Percentiles rank a stretch among this genome's conserved stretches.
These are phyloP conservation scores for Neogobius melanostomus DNA, from an alignment of 2,113 vertebrate species.

Conservation along the genomic window DNA sequence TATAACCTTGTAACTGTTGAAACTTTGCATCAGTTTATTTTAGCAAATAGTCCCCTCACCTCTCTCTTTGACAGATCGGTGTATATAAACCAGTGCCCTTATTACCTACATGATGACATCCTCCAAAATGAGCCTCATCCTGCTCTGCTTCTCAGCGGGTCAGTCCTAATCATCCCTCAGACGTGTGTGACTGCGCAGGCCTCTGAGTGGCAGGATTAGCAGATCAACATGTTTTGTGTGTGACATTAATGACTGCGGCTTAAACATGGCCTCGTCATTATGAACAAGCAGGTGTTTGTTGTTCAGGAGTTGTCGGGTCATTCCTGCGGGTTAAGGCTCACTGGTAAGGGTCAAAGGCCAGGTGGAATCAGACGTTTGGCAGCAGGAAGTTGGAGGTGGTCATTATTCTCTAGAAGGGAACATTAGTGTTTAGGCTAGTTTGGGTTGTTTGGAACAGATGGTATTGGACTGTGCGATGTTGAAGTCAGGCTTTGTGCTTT, in stretches of 20 bases:
- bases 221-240: constrained; percentile 43
- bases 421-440: constrained; percentile 37
- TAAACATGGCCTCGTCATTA: constrained; percentile 11
- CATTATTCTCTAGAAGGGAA: constrained; percentile 41
- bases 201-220: constrained; percentile 62
- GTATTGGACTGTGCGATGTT: constrained; percentile 47
- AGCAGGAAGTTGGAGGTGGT: constrained; percentile 41
- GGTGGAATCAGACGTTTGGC: constrained; percentile 31
- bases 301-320: constrained; percentile 23
- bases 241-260: constrained; percentile 38
- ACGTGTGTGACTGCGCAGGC: constrained; percentile 65
- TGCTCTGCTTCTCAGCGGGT: constrained; percentile 50
- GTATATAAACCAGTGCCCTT: constrained; percentile 47
- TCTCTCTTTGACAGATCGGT: constrained; percentile 21
- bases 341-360: constrained; percentile 62
- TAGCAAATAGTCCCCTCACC: not conserved
- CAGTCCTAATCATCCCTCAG: constrained; percentile 50
- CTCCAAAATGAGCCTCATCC: constrained; percentile 52
- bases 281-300: constrained; percentile 71
- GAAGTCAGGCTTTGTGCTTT: constrained; percentile 30
- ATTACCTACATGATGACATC: constrained; percentile 55
- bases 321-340: constrained; percentile 51
- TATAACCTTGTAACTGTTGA: not conserved
- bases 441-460: constrained; percentile 36
- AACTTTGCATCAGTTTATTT: not conserved